Conservation (phyloP, 1,140 invertebrate genomes). For the Neocloeon triangulifer region DNA sequence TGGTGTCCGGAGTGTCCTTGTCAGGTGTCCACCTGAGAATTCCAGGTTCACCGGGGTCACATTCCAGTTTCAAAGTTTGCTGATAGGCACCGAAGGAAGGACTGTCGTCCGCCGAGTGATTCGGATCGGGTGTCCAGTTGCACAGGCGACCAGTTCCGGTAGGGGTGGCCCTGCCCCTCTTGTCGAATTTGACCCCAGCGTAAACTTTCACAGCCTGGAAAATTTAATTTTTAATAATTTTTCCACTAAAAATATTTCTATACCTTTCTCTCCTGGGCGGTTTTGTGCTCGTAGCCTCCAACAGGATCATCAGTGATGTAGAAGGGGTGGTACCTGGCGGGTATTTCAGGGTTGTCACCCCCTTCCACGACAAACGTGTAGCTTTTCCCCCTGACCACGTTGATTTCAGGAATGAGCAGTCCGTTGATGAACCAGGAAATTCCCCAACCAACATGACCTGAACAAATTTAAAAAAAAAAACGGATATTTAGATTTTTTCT, state of each 20-base stretch:
- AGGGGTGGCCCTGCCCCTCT: conserved; percentile 37
- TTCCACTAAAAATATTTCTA: no score
- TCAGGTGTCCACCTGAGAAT: conserved; percentile 74
- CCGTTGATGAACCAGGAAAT: conserved; percentile 93
- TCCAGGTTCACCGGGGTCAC: conserved; percentile 62
- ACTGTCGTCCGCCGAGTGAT: conserved; percentile 54
- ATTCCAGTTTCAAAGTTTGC: conserved; percentile 53
- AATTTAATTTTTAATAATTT: no score
- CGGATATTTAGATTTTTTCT: neutral
- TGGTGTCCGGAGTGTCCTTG: conserved; percentile 62
- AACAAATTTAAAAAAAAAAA: conserved; percentile 8
- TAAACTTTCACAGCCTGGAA: conserved; percentile 53
- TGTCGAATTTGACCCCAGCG: conserved; percentile 44
- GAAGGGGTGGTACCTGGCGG: conserved; percentile 79
- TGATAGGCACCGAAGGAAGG: conserved; percentile 75
- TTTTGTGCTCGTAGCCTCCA: conserved; percentile 73
- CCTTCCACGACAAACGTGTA: conserved; percentile 84
- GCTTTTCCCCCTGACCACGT: conserved; percentile 67
- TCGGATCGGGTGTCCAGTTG: conserved; percentile 57
- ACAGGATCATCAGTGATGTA: conserved; percentile 86
- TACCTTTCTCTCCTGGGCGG: conserved; percentile 57
- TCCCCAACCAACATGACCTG: conserved; percentile 80
- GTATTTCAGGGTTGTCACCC: conserved; percentile 47
- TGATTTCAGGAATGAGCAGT: conserved; percentile 74
- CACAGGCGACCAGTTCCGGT: conserved; percentile 60